Percentiles rank a stretch among this genome's conserved stretches.
phyloP scores from a whole-genome alignment of 2,888 invertebrate genomes.

The Leptothorax acervorum region DNA sequence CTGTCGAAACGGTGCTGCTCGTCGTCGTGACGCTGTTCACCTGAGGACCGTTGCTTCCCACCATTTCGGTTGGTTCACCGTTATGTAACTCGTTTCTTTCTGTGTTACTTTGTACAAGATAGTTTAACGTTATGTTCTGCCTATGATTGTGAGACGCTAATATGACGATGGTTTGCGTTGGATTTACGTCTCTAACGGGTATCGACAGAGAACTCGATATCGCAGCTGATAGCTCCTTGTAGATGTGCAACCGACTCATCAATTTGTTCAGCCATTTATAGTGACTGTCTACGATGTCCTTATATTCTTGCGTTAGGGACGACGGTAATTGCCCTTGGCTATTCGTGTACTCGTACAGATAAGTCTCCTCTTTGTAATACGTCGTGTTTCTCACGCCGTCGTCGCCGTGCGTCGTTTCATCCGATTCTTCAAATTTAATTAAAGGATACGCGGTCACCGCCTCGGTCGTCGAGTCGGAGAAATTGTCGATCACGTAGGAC shows the following conservation, averaged over 20 bases:
- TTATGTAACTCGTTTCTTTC: conserved; percentile 64
- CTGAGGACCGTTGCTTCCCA: conserved; percentile 14
- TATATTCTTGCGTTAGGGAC: conserved; percentile 4
- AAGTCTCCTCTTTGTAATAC: conserved; percentile 32
- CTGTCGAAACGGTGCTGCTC: neutral
- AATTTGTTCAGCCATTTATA: conserved; percentile 61
- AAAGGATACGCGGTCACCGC: conserved; percentile 74
- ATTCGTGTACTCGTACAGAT: conserved; percentile 39
- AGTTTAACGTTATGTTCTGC: conserved; percentile 60
- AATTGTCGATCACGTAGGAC: conserved; percentile 61
- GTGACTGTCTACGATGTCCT: conserved; percentile 20
- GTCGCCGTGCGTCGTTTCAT: neutral
- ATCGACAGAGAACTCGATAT: conserved; percentile 36
- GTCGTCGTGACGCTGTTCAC: conserved; percentile 32
- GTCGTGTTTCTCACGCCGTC: neutral
- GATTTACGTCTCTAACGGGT: neutral
- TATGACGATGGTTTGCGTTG: conserved; percentile 20
- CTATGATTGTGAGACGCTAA: neutral
- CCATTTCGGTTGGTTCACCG: conserved; percentile 44
- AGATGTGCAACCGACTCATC: conserved; percentile 58
- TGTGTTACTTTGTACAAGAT: conserved; percentile 73
- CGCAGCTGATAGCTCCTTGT: conserved; percentile 61
- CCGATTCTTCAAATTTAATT: conserved; percentile 65
- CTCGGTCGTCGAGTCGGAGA: conserved; percentile 55
- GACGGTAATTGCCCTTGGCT: neutral